Base-by-base conservation (phyloP, 1,140 invertebrate species). In the Panagrolaimus sp. region DNA sequence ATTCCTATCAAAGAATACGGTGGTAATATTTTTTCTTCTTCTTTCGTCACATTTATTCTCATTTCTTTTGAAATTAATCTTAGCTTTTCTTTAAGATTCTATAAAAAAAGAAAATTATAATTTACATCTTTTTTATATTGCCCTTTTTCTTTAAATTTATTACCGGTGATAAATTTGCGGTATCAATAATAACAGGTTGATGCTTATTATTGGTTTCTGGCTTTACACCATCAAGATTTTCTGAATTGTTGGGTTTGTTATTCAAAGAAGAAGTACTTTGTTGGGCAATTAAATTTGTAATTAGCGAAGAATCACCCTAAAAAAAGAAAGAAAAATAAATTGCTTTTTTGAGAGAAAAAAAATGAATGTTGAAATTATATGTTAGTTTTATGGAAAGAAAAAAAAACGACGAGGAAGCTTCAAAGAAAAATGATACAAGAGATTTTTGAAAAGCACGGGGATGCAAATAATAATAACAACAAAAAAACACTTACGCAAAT, bases 301-400 rank as follows among this genome's bases (percentile, higher is more conserved):
- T 26, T 58, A 58, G 52, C 28, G 52, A 58, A 26, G 52, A 58
- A 58, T 58, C 52, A 58, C 52, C 52, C 52, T 58, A 58, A 58
- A 58, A 58, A 58, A 21, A 21, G 14, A 12, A 58, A 4, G 21
- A 12, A n/a, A n/a, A n/a, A 26, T 21, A 58, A 28, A 28, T 21
- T 21, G 28, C 52, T 21, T 28, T 26, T 58, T 28, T 26, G 26
- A 52, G 48, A 7, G 48, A n/a, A n/a, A n/a, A n/a, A n/a, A n/a
- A n/a, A n/a, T n/a, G n/a, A n/a, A n/a, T n/a, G n/a, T 38, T 38
- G 32, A 38, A 38, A 38, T 38, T 38, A 38, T 38, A 38, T 38
- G 7, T 38, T 38, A 38, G 2, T 38, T 4, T 2, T 38, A 38
- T n/a, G n/a, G n/a, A 38, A 38, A 38, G 32, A 4, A 38, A 4